A percentile compares a stretch with the other conserved stretches of the same genome.
These are phyloP conservation scores for Knipowitschia caucasica DNA, from an alignment of 2,797 vertebrate genomes.

Conservation along the genomic window DNA sequence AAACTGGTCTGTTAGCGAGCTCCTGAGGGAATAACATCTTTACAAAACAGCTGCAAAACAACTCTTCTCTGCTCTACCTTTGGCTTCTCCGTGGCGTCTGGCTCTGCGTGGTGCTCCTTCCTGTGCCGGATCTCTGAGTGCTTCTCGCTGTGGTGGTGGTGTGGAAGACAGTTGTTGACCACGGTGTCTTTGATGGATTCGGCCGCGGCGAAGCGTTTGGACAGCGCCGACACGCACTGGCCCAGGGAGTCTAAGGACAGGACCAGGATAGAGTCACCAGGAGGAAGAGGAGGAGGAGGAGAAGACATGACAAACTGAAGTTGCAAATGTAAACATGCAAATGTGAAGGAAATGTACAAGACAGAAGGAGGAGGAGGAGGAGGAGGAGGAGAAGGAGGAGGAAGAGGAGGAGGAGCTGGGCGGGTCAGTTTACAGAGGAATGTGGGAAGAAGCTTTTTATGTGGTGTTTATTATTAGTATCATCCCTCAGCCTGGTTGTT, in stretches of 20 bases:
- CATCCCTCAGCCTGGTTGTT: too few relatives aligned
- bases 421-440: not conserved
- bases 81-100: conserved; percentile 62
- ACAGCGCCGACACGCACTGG: conserved; percentile 75
- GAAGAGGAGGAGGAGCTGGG: not conserved
- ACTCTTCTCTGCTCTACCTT: conserved; percentile 61
- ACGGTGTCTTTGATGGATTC: conserved; percentile 69
- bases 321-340: conserved; percentile 43
- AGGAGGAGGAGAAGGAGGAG: too few relatives aligned
- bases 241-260: conserved; percentile 71
- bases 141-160: conserved; percentile 69
- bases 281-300: conserved; percentile 18
- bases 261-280: conserved; percentile 38
- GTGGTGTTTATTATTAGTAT: too few relatives aligned
- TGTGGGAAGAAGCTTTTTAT: too few relatives aligned
- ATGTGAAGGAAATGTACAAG: conserved; percentile 22
- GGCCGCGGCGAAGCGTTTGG: conserved; percentile 70
- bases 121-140: conserved; percentile 75
- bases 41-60: conserved; percentile 2
- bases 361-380: too few relatives aligned
- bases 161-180: conserved; percentile 64
- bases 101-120: conserved; percentile 64
- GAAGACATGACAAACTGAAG: conserved; percentile 39
- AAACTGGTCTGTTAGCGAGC: not conserved
- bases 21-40: too few relatives aligned